phyloP scores from a whole-genome alignment of 2,888 invertebrate genomes.

The Blera fallax region DNA sequence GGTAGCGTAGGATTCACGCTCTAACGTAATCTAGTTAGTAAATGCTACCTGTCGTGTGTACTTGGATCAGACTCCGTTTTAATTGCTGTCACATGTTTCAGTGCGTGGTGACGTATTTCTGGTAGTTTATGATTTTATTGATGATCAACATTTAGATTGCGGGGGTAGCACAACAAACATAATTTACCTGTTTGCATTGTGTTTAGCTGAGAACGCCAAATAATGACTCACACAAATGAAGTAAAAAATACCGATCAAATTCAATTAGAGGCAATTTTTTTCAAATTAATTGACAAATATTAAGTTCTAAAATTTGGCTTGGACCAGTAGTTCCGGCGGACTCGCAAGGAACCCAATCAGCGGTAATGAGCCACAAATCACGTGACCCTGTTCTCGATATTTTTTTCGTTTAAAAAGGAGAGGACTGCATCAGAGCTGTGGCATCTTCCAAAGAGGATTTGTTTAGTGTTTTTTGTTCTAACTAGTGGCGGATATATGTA shows the following conservation, averaged over 20 bases:
- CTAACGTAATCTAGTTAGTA: conserved; percentile 2
- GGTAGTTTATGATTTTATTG: conserved; percentile 42
- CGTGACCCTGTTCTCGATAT: no score
- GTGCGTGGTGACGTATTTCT: conserved; percentile 29
- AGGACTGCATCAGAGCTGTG: no score
- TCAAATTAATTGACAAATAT: no score
- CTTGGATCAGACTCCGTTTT: conserved; percentile 14
- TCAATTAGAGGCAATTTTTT: no score
- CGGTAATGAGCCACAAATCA: no score
- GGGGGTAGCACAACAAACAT: conserved; percentile 1
- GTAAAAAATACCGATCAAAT: background rate
- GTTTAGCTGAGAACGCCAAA: background rate
- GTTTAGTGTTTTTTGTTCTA: no score
- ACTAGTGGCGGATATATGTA: no score
- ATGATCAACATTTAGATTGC: conserved; percentile 4
- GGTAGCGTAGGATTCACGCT: background rate
- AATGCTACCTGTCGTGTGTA: conserved; percentile 34
- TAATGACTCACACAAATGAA: conserved; percentile 22
- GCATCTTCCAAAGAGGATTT: no score
- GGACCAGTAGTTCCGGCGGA: background rate
- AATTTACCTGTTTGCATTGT: background rate
- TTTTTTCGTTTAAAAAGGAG: no score
- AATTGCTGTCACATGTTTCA: conserved; percentile 30
- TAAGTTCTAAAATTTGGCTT: background rate
- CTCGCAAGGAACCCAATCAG: no score